Evolutionary conservation across 1,140 invertebrate species (phyloP).

Genomic region (Drosophila azteca): DNA sequence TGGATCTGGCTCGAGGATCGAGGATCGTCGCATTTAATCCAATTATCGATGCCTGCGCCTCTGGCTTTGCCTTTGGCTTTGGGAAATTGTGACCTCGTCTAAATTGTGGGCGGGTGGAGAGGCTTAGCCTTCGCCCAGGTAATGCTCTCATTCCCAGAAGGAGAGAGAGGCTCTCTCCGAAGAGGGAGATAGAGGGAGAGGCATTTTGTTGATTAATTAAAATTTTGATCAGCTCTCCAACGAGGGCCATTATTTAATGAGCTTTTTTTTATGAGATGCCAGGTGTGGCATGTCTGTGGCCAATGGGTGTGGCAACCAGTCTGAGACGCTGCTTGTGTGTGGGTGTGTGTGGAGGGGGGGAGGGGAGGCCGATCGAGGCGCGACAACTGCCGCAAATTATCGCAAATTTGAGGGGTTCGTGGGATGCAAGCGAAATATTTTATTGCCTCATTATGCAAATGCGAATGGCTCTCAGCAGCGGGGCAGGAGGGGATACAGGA

Average conservation of each 20-base stretch:
- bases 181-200: not conserved
- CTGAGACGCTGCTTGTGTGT: conserved; percentile 2
- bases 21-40: conserved; percentile 63
- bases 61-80: not conserved
- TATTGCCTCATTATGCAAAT: conserved; percentile 82
- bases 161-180: not conserved
- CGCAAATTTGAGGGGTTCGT: conserved; percentile 74
- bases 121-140: conserved; percentile 50
- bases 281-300: conserved; percentile 63
- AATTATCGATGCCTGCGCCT: conserved; percentile 63
- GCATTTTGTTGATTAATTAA: conserved; percentile 68
- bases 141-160: conserved; percentile 43
- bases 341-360: conserved; percentile 31
- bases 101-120: conserved; percentile 77
- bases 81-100: conserved; percentile 54
- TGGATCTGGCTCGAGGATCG: conserved; percentile 16
- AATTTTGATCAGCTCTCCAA: conserved; percentile 77
- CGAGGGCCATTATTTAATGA: conserved; percentile 78
- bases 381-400: conserved; percentile 81
- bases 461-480: conserved; percentile 55
- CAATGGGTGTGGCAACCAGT: conserved; percentile 41
- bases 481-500: not conserved
- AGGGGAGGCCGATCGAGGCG: conserved; percentile 66
- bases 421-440: conserved; percentile 81
- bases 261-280: conserved; percentile 67